These are phyloP conservation scores for Lacanobia oleracea DNA, from an alignment of 2,888 invertebrate genomes.

Conservation along the genomic window DNA sequence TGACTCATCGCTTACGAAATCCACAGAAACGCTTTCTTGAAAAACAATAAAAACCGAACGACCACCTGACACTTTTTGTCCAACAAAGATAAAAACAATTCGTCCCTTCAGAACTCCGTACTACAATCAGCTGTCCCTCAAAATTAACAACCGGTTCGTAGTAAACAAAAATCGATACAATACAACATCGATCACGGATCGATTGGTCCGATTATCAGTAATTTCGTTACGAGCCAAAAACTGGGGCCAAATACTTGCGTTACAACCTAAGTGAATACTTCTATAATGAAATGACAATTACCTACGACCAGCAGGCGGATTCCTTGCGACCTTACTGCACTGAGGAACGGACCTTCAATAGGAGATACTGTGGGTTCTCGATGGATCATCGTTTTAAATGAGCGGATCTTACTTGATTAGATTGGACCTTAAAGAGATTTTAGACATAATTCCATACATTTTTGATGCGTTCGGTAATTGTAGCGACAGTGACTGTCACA, in stretches of 20 bases:
- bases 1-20: slow-evolving; percentile 37
- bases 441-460: too few relatives aligned
- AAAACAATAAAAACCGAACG: slow-evolving; percentile 25
- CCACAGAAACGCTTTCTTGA: neutral
- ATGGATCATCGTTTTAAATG: slow-evolving; percentile 33
- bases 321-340: slow-evolving; percentile 73
- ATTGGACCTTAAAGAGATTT: too few relatives aligned
- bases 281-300: slow-evolving; percentile 90
- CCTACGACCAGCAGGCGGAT: slow-evolving; percentile 78
- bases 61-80: slow-evolving; percentile 46
- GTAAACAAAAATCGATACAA: slow-evolving; percentile 69
- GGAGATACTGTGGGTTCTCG: slow-evolving; percentile 70
- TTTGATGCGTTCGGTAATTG: too few relatives aligned
- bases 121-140: slow-evolving; percentile 57
- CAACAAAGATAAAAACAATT: slow-evolving; percentile 25
- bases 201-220: slow-evolving; percentile 86
- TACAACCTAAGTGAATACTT: slow-evolving; percentile 82
- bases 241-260: slow-evolving; percentile 77
- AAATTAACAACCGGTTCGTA: slow-evolving; percentile 53
- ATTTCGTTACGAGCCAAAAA: slow-evolving; percentile 84
- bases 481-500: too few relatives aligned
- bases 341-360: slow-evolving; percentile 22
- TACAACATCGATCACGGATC: slow-evolving; percentile 81
- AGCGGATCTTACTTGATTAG: neutral
- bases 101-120: slow-evolving; percentile 31